phyloP scores from a whole-genome alignment of 2,888 invertebrate species.

The Bedellia somnulentella region DNA sequence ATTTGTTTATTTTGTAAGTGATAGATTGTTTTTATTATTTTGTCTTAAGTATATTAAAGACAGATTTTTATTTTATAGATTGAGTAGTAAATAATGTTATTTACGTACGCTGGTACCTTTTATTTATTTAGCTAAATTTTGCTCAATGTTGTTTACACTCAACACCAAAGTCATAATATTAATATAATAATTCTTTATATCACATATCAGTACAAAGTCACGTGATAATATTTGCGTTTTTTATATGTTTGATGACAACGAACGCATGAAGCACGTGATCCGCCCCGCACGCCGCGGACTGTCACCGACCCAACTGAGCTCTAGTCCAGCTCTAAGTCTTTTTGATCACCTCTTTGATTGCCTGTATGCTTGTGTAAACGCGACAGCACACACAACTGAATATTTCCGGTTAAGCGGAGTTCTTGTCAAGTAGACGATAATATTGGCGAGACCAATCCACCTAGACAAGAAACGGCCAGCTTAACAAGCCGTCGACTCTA shows the following conservation, averaged over 20 bases:
- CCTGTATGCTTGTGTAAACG: too few relatives aligned
- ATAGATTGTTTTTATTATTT: constrained; percentile 24
- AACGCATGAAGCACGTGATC: too few relatives aligned
- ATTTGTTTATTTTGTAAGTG: constrained; percentile 29
- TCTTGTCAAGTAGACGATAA: too few relatives aligned
- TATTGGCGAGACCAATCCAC: too few relatives aligned
- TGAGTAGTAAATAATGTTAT: constrained; percentile 34
- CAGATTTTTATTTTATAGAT: constrained; percentile 38
- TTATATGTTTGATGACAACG: too few relatives aligned
- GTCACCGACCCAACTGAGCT: constrained; percentile 17
- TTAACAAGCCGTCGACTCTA: too few relatives aligned
- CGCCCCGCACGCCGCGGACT: too few relatives aligned
- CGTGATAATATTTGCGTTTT: too few relatives aligned
- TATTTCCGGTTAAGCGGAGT: too few relatives aligned
- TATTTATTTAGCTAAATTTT: constrained; percentile 58
- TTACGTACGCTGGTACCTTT: constrained; percentile 18
- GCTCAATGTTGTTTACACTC: constrained; percentile 57
- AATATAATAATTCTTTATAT: constrained; percentile 23
- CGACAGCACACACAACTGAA: too few relatives aligned
- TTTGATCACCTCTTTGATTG: too few relatives aligned
- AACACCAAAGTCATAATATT: constrained; percentile 58
- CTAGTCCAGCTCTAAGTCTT: constrained; percentile 35
- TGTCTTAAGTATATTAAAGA: constrained; percentile 52
- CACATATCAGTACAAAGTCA: constrained; percentile 53
- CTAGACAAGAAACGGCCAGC: too few relatives aligned